These are phyloP conservation scores for Anguilla pacifica DNA, from an alignment of 2,797 vertebrate species.

Conservation along the genomic window DNA sequence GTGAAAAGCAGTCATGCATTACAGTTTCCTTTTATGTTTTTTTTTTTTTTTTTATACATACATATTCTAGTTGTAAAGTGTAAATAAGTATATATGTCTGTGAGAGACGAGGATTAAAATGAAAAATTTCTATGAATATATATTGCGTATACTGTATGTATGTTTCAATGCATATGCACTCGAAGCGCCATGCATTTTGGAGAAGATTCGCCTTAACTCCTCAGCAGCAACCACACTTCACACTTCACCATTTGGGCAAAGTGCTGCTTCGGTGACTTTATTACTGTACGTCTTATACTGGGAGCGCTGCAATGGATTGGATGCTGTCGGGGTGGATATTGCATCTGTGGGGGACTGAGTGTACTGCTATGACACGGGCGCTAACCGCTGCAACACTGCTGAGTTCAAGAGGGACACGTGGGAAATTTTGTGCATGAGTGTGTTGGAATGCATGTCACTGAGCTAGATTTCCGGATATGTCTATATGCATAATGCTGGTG, in stretches of 20 bases:
- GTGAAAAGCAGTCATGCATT: conserved; percentile 14
- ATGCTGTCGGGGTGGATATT: neutral
- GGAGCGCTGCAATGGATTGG: neutral
- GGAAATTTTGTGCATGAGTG: neutral
- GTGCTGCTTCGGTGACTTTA: neutral
- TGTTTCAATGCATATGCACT: conserved; percentile 30
- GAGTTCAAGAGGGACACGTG: neutral
- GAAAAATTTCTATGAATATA: conserved; percentile 31
- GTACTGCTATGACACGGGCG: neutral
- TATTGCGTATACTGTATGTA: conserved; percentile 46
- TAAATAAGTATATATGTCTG: conserved; percentile 63
- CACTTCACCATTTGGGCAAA: neutral
- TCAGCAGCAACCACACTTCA: neutral
- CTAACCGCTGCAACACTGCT: neutral
- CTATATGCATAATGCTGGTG: neutral
- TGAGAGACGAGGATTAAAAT: conserved; percentile 45
- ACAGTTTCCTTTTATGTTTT: conserved; percentile 5
- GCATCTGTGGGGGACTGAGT: neutral
- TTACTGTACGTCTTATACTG: neutral
- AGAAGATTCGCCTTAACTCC: neutral
- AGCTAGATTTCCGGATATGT: neutral
- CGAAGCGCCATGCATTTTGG: neutral
- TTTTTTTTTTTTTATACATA: conserved; percentile 36
- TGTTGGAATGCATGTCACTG: neutral
- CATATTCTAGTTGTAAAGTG: conserved; percentile 57